Percentiles rank a stretch among this genome's conserved stretches.
phyloP scores from a whole-genome alignment of 1,140 invertebrate species.

The Scaptomyza montana region DNA sequence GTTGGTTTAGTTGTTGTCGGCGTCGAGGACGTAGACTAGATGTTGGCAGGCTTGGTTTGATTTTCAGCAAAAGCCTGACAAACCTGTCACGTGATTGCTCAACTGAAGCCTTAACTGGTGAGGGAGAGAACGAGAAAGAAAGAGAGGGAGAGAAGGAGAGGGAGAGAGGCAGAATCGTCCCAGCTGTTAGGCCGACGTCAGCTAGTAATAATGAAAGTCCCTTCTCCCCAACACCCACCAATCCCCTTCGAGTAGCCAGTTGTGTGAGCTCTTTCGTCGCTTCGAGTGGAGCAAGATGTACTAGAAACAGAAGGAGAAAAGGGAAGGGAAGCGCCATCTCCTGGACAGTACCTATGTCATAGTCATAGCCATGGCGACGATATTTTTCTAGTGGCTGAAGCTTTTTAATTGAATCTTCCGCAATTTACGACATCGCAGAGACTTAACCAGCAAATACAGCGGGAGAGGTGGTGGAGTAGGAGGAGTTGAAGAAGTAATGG shows the following conservation, averaged over 20 bases:
- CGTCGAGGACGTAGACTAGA: slow-evolving; percentile 18
- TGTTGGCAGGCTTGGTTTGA: slow-evolving; percentile 68
- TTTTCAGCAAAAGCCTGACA: slow-evolving; percentile 70
- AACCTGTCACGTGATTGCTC: slow-evolving; percentile 78
- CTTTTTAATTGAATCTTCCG: slow-evolving; percentile 81
- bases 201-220: slow-evolving; percentile 60
- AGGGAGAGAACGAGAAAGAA: neutral
- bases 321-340: neutral
- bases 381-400: slow-evolving; percentile 81
- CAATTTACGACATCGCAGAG: slow-evolving; percentile 66
- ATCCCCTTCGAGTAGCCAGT: slow-evolving; percentile 7
- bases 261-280: slow-evolving; percentile 45
- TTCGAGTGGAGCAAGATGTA: neutral
- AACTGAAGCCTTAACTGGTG: slow-evolving; percentile 46
- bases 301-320: neutral
- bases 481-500: slow-evolving; percentile 47
- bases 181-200: slow-evolving; percentile 57
- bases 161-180: slow-evolving; percentile 11
- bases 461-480: neutral
- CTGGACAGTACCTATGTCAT: slow-evolving; percentile 70
- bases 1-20: slow-evolving; percentile 9
- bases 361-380: slow-evolving; percentile 77
- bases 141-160: neutral
- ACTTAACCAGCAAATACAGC: neutral
- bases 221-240: slow-evolving; percentile 4